Evolutionary conservation across 1,140 invertebrate species (phyloP), one percentile per base, ranked within the genome.

Genomic region (Papilio aristodemus): DNA sequence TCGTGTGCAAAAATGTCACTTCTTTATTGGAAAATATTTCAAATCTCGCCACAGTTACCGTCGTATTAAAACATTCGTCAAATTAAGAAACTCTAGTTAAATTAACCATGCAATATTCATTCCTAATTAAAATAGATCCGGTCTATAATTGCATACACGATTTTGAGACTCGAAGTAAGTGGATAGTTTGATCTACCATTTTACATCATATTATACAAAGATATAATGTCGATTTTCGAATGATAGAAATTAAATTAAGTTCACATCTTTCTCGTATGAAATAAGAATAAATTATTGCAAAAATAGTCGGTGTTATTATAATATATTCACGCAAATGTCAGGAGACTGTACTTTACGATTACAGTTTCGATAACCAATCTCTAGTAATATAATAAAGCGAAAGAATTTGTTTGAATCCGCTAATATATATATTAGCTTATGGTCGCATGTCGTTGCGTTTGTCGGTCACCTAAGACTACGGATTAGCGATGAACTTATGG

Each of bases 101-200:
- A 59, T 59, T 8, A 57, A 41, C 22, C 22, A 63, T 63, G 39
- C 63, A 66, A 66, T 66, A 66, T 66, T 66, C 63, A 50, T 66
- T 66, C 63, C 63, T 66, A 66, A 66, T 66, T 66, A 66, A 66
- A 66, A 66, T 66, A 66, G 63, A 66, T 66, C 63, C 63, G 63
- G 63, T 66, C 63, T 50, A 66, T 66, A 66, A 66, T 66, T 66
- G 63, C 63, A 66, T 66, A 66, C 63, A 66, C 63, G 63, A 46
- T 66, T 66, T 66, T 66, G 63, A 66, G 63, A 66, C 27, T 66
- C 41, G 41, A 38, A 50, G 63, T 66, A 66, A 66, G 46, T 66
- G 63, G 63, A 66, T 17, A 50, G n/a, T 10, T 46, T 46, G 22
- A 50, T 50, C 10, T 9, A 2, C 39, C 8, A 50, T 66, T 66